Base-by-base conservation (phyloP, 2,888 invertebrate species). In the Octodonta nipae region DNA sequence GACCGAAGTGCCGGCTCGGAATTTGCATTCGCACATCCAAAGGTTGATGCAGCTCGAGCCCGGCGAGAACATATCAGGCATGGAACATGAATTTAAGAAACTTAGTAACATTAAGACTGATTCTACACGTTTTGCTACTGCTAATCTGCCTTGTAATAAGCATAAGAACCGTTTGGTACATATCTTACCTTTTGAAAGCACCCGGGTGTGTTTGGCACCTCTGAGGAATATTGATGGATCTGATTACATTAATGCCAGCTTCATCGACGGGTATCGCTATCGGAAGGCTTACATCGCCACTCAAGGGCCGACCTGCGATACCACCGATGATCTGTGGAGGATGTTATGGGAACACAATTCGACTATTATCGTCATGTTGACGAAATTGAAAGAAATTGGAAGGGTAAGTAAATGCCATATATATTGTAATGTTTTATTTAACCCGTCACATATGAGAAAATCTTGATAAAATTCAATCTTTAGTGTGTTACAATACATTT, bases 321-420 rank as follows among this genome's bases (percentile, higher is more conserved):
- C 96, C 0, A 88, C 91, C 1, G 95, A 95, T 51, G 98, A 99
- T 61, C 88, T 99, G 61, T 99, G 98, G 98, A 73, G 96, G 38
- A 96, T 96, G 95, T 70, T 99, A 26, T 99, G 98, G 98, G 96
- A 98, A 58, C 95, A 96, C 61, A 96, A 99, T 61, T 95, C 95
- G 2, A 95, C 93, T 24, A 96, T 98, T 56, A 85, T 98, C 42
- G 98, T 98, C 15, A 98, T 98, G 95, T 67, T 98, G 47, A 96
- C 95, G 10, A 95, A 95, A 60, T 71, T 95, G 37, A 85, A 93
- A 58, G 95, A 96, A 66, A 91, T 95, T 88, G 93, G 95, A 53
- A 70, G 95, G 61, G 88, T 88, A 66, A 71, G 82, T 65, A n/a
- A n/a, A n/a, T n/a, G n/a, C n/a, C n/a, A n/a, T n/a, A n/a, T n/a